Conservation (phyloP, 1,140 invertebrate species). For the Hetaerina americana region DNA sequence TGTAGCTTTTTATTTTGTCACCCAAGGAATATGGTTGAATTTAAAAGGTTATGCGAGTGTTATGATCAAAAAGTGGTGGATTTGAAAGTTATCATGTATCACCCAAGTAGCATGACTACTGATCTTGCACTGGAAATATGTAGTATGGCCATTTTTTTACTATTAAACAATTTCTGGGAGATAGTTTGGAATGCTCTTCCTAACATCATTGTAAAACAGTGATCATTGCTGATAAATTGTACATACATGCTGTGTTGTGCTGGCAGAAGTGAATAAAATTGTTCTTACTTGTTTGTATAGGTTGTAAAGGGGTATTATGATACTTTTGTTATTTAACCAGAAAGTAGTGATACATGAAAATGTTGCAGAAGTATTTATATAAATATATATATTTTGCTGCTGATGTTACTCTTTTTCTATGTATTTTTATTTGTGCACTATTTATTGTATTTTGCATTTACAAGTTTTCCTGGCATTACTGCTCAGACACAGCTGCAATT, state of each 20-base stretch:
- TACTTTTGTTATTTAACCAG: not conserved
- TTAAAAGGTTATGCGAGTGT: not conserved
- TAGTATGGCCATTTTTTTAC: not conserved
- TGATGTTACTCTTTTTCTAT: not conserved
- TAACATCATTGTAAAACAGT: not conserved
- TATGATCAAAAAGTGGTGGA: too few relatives aligned
- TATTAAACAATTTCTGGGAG: not conserved
- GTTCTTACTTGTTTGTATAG: not conserved
- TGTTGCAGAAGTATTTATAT: not conserved
- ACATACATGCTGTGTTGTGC: not conserved
- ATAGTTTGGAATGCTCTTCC: not conserved
- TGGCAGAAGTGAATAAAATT: not conserved
- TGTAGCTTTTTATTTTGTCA: not conserved
- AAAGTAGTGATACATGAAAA: not conserved
- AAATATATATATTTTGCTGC: constrained; percentile 1
- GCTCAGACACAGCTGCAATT: not conserved
- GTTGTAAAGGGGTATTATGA: not conserved
- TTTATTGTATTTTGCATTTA: constrained; percentile 1
- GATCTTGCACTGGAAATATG: not conserved
- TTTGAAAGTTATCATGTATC: not conserved
- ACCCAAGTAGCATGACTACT: not conserved
- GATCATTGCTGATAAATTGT: not conserved
- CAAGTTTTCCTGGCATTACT: not conserved
- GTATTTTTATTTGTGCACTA: not conserved
- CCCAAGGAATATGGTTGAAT: not conserved